These are phyloP conservation scores for Megamerina dolium DNA, from an alignment of 2,888 invertebrate genomes.

Conservation along the genomic window DNA sequence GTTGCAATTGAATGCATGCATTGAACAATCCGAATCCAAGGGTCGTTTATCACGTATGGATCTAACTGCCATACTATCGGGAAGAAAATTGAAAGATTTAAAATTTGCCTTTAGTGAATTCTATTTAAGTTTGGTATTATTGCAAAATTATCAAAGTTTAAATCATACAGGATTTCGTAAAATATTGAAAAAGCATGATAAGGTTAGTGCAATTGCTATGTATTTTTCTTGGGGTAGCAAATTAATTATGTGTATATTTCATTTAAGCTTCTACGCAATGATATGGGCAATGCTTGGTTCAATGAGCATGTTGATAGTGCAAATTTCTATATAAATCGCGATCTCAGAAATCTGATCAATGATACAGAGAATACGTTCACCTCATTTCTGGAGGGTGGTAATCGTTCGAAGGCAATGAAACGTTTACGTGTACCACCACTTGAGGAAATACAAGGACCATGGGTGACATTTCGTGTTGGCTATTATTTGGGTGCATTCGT, in stretches of 20 bases:
- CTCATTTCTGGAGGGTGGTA: constrained; percentile 78
- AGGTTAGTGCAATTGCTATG: constrained; percentile 55
- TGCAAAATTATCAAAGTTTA: constrained; percentile 95
- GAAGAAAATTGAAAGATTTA: constrained; percentile 21
- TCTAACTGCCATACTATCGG: constrained; percentile 56
- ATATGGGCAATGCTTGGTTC: constrained; percentile 84
- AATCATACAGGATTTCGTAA: constrained; percentile 98
- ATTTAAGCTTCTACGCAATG: constrained; percentile 66
- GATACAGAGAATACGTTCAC: constrained; percentile 86
- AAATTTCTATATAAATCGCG: constrained; percentile 82
- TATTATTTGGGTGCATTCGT: constrained; percentile 88
- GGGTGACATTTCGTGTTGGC: constrained; percentile 91
- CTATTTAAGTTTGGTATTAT: constrained; percentile 86
- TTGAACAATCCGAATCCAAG: constrained; percentile 1
- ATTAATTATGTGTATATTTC: not conserved
- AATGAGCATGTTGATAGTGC: constrained; percentile 82
- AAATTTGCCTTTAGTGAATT: constrained; percentile 96
- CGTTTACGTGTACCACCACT: constrained; percentile 90
- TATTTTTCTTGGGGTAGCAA: not conserved
- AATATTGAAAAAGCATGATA: constrained; percentile 98
- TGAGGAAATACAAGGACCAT: constrained; percentile 84
- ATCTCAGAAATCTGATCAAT: constrained; percentile 67
- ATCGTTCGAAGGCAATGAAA: constrained; percentile 94
- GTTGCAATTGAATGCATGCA: constrained; percentile 53
- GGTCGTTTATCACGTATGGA: constrained; percentile 56